Evolutionary conservation across 1,140 invertebrate genomes (phyloP), one percentile per base, ranked within the genome.

Genomic region (Magallana angulata): DNA sequence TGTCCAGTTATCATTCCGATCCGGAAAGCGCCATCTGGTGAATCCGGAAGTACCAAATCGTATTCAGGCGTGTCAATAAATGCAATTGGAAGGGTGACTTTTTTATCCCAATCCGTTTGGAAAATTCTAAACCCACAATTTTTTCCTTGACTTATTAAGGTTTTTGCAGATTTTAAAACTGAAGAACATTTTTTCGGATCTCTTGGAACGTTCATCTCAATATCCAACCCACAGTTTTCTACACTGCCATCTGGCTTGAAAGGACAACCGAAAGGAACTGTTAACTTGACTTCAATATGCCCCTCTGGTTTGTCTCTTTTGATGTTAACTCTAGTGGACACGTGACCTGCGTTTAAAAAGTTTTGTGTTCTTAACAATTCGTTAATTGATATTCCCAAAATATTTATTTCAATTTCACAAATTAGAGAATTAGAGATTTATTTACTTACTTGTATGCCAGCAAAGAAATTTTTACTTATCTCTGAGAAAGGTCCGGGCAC

Each of bases 201-300:
- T 16, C 81, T 82, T 1, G 56, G 81, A 14, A 82, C 81, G 81
- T 57, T 57, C 81, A 82, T 82, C 57, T 82, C 81, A 12, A 82
- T 82, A 8, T 57, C 57, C 9, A 82, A 56, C 8, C n/a, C n/a
- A 57, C 81, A 82, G 1, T 30, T 76, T 56, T 82, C 81, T n/a
- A 82, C 81, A 16, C 0, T 57, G 48, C 16, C 81, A 82, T 57
- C 56, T 57, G 5, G 56, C 57, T 18, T 57, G n/a, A 82, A 4
- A 14, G 48, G 57, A 58, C 81, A 82, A 16, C 81, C 81, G 1
- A 82, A 82, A 5, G 81, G 81, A 5, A 82, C 81, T 7, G 81
- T 82, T 57, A 58, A 57, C 18, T 82, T 56, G 9, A 82, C 7
- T 7, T 2, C 9, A 58, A 82, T 82, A 7, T 57, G 9, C 8